Conservation (phyloP, 2,797 vertebrate species). For the Rhinoraja longicauda region DNA sequence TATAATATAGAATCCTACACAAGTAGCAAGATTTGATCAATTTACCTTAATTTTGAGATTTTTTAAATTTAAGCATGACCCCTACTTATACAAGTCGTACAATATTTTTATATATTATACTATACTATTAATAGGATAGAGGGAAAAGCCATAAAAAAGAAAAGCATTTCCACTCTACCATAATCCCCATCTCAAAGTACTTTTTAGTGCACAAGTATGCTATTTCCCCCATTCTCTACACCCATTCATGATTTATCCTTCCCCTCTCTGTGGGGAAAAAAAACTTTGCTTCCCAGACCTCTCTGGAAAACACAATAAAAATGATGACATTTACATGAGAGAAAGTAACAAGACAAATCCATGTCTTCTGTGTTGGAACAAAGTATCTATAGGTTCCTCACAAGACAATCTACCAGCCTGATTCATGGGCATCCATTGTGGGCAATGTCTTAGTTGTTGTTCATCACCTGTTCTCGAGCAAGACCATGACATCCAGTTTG, state of each 20-base stretch:
- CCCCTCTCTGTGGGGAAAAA: neutral
- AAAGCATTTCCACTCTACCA: neutral
- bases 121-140: neutral
- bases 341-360: neutral
- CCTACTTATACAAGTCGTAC: neutral
- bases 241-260: neutral
- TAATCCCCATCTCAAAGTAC: neutral
- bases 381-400: neutral
- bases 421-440: neutral
- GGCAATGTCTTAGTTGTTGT: too few species aligned
- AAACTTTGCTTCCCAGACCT: neutral
- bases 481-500: too few species aligned
- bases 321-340: neutral
- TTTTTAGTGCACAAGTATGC: neutral
- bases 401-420: neutral
- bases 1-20: neutral
- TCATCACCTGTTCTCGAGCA: too few species aligned
- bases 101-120: neutral
- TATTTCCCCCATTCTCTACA: neutral
- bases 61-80: neutral
- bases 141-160: too few species aligned
- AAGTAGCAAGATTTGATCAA: neutral
- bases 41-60: neutral
- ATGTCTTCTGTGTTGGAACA: too few species aligned
- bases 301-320: neutral